phyloP scores from a whole-genome alignment of 23 tunicate species.

The Ascidia mentula region DNA sequence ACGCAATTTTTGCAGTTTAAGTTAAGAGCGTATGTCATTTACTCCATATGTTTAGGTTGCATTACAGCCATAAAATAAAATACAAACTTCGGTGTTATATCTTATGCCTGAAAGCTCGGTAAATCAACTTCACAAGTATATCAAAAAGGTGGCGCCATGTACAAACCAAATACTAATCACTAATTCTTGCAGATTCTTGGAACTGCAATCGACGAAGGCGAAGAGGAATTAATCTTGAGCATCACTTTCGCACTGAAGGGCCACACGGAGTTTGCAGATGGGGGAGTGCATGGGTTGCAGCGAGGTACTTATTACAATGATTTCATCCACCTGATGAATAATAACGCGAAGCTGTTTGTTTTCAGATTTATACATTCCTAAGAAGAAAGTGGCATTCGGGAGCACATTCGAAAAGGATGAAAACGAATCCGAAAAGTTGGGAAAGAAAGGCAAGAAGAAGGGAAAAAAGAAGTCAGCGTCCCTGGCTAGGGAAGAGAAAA shows the following conservation, averaged over 20 bases:
- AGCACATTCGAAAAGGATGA: conserved; percentile 72
- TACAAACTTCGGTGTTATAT: too few relatives aligned
- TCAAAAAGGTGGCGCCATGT: too few relatives aligned
- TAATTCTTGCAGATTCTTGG: conserved; percentile 66
- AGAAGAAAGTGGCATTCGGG: conserved; percentile 93
- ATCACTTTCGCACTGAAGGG: conserved; percentile 85
- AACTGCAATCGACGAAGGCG: conserved; percentile 83
- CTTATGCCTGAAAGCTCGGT: too few relatives aligned
- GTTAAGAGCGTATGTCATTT: too few relatives aligned
- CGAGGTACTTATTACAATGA: conserved; percentile 58
- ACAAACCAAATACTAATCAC: too few relatives aligned
- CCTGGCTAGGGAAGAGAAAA: conserved; percentile 50
- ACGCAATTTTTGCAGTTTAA: neutral
- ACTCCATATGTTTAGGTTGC: too few relatives aligned
- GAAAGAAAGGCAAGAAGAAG: conserved; percentile 67
- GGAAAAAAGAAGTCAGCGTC: conserved; percentile 42
- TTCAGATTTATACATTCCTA: conserved; percentile 73
- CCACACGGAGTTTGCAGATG: conserved; percentile 86
- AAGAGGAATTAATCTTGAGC: conserved; percentile 78
- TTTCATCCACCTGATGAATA: too few relatives aligned
- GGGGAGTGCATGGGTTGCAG: conserved; percentile 70
- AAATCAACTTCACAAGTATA: too few relatives aligned
- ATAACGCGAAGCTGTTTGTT: neutral
- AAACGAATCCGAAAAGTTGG: conserved; percentile 32
- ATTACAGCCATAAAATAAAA: too few relatives aligned